These are phyloP conservation scores for Accipiter cooperii DNA, from an alignment of 2,113 vertebrate genomes.

Conservation along the genomic window DNA sequence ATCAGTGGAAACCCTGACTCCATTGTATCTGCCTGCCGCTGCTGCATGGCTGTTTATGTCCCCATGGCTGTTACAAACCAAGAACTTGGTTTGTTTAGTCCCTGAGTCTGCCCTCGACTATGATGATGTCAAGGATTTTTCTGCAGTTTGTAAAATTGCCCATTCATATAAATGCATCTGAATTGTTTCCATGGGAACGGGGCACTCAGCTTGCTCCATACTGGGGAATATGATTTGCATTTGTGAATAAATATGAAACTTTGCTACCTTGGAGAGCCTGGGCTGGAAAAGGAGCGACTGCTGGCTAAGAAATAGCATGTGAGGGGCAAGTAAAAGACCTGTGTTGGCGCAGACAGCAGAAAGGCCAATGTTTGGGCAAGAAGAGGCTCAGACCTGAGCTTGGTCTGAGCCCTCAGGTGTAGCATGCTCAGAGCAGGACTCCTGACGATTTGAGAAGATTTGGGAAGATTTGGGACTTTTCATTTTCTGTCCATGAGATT, in stretches of 20 bases:
- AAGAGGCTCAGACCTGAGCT: background rate
- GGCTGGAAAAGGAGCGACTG: background rate
- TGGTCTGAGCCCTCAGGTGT: background rate
- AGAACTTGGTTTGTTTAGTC: background rate
- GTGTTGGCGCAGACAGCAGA: background rate
- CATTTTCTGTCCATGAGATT: background rate
- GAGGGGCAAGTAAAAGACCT: background rate
- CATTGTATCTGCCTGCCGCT: background rate
- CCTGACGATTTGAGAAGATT: background rate
- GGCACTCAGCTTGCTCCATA: background rate
- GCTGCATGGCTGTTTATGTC: background rate
- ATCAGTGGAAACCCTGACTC: background rate
- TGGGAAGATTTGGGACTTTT: background rate
- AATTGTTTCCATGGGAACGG: conserved; percentile 35
- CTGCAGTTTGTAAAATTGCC: background rate
- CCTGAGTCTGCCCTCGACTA: background rate
- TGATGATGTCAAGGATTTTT: background rate
- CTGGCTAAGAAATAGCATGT: background rate
- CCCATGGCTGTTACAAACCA: background rate
- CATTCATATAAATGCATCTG: conserved; percentile 7
- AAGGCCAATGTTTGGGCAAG: background rate
- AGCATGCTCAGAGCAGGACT: background rate
- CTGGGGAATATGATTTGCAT: background rate
- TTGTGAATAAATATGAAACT: conserved; percentile 1
- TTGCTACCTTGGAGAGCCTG: background rate